These are phyloP conservation scores for Myiagra hebetior DNA, from an alignment of 2,113 vertebrate species.

Conservation along the genomic window DNA sequence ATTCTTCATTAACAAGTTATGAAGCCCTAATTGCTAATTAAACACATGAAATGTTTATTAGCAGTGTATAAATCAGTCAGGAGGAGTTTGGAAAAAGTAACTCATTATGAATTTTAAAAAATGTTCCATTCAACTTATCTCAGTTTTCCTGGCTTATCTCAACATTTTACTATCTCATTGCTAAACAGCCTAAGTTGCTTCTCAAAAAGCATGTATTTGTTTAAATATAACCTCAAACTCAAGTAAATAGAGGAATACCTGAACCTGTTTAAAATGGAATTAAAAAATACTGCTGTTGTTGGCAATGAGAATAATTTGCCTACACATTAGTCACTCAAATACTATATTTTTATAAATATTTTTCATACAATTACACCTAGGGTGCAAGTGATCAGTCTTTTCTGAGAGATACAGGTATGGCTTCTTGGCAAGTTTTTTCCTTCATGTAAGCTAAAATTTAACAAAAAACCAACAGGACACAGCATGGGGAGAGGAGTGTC, in stretches of 20 bases:
- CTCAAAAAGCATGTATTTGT: background rate
- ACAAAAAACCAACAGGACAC: background rate
- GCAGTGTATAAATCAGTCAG: background rate
- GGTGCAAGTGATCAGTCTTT: background rate
- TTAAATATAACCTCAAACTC: background rate
- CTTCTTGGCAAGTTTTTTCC: background rate
- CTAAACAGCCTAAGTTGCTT: background rate
- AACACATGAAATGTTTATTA: background rate
- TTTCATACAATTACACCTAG: background rate
- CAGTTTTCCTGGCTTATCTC: background rate
- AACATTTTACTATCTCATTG: background rate
- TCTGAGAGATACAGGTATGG: background rate
- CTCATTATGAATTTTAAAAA: background rate
- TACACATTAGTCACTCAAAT: background rate
- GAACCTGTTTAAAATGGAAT: background rate
- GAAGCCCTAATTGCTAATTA: background rate
- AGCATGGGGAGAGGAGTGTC: background rate
- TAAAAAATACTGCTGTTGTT: background rate
- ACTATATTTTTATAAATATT: background rate
- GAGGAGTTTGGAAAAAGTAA: background rate
- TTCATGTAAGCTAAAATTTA: background rate
- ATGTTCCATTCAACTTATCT: background rate
- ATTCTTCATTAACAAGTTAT: background rate
- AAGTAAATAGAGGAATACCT: background rate
- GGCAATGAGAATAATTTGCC: background rate